Evolutionary conservation across 2,113 vertebrate species (phyloP).

Genomic region (Passer montanus): DNA sequence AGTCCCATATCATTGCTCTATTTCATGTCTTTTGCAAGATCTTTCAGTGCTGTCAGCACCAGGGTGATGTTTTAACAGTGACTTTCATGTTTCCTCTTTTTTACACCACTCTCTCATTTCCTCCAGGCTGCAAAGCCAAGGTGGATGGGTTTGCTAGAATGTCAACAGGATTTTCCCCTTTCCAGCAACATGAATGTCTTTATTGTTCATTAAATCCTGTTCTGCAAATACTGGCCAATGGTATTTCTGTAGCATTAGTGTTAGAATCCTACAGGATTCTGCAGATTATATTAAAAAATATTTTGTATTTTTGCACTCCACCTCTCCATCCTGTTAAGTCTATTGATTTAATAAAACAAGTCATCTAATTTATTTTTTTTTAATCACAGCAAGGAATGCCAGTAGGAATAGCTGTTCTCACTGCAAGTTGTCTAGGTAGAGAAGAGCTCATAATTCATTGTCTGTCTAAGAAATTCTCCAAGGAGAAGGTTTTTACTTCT

Average conservation of each 20-base stretch:
- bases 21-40: background rate
- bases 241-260: background rate
- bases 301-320: background rate
- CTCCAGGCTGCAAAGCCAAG: background rate
- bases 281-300: background rate
- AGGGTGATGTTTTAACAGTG: background rate
- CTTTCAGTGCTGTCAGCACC: background rate
- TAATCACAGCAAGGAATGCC: background rate
- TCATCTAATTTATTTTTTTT: background rate
- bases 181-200: background rate
- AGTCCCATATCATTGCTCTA: background rate
- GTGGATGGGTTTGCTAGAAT: background rate
- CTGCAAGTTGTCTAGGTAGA: background rate
- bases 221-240: background rate
- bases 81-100: background rate
- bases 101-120: background rate
- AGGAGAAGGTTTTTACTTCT: slow-evolving; percentile 40
- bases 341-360: slow-evolving; percentile 11
- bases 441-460: slow-evolving; percentile 39
- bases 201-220: background rate
- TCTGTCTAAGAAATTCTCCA: slow-evolving; percentile 40
- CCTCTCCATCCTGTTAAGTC: background rate
- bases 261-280: background rate
- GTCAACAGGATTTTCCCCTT: background rate
- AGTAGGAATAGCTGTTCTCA: slow-evolving; percentile 4